Evolutionary conservation across 1,140 invertebrate species (phyloP), one percentile per base, ranked within the genome.

Genomic region (Idris sp.): DNA sequence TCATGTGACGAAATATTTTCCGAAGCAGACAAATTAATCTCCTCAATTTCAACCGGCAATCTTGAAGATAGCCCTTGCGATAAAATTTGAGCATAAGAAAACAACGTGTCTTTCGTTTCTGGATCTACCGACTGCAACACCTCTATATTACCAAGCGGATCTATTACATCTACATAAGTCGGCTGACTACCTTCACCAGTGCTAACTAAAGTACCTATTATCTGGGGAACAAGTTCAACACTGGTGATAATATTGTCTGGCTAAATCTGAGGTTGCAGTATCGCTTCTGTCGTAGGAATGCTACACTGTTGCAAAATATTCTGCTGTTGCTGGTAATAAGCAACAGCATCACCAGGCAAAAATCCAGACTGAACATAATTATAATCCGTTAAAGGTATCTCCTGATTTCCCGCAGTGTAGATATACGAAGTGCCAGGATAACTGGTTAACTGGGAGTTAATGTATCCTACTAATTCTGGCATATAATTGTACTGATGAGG

Each of bases 21-120:
- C 13, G 0, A 2, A 2, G 0, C 10, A 6, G 1, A 16, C n/a
- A 33, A n/a, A 35, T 49, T 44, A n/a, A 31, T 7, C 13, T 41
- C 38, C 4, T 43, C 36, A 11, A 40, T 35, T 36, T 11, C 15
- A 0, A 26, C 4, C 7, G 64, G 28, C 2, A 61, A 26, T 19
- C 67, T 73, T 9, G 83, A 78, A 81, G 72, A 85, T 28, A 93
- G 88, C 2, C 92, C 92, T 64, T 92, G 90, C 2, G 92, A 91
- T 65, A 93, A 87, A 77, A 93, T 92, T 84, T 92, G 91, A 10
- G 92, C 92, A 83, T 93, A 93, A 0, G 92, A 93, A 61, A 91
- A 88, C 33, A 88, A 87, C 38, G 87, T 81, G 7, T 67, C 76
- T 38, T 81, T 82, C 6, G 13, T 61, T 15, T 86, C 79, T 22